phyloP scores from a whole-genome alignment of 2,797 vertebrate species.

The Labeo calbasu region DNA sequence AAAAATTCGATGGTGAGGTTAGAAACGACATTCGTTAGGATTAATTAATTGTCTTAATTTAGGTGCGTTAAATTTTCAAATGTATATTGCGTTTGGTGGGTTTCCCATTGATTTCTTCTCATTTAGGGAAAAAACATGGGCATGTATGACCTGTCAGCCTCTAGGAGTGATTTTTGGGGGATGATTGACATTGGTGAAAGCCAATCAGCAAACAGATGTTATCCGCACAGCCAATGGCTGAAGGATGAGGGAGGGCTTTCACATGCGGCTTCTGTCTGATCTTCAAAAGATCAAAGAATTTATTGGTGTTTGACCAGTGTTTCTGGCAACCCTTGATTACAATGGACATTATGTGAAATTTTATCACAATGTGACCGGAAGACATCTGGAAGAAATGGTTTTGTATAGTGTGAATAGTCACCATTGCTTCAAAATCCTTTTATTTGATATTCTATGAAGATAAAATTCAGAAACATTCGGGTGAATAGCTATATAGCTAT shows the following conservation, averaged over 20 bases:
- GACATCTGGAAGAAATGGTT: neutral
- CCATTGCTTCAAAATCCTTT: neutral
- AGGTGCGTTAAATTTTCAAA: neutral
- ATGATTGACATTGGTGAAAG: slow-evolving; percentile 50
- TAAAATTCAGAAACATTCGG: neutral
- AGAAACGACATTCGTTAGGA: neutral
- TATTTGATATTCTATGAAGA: neutral
- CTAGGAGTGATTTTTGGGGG: slow-evolving; percentile 42
- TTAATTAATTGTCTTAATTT: neutral
- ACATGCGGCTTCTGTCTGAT: slow-evolving; percentile 12
- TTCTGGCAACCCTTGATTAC: slow-evolving; percentile 9
- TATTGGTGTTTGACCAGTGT: slow-evolving; percentile 16
- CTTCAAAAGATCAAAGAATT: slow-evolving; percentile 19
- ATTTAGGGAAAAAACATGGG: slow-evolving; percentile 25
- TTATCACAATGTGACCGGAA: neutral
- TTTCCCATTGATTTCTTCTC: slow-evolving; percentile 14
- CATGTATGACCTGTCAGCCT: slow-evolving; percentile 51
- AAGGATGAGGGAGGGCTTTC: slow-evolving; percentile 57
- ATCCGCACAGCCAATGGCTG: slow-evolving; percentile 57
- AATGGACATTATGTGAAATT: neutral
- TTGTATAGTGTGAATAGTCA: neutral
- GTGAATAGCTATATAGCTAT: neutral
- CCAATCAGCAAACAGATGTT: slow-evolving; percentile 59
- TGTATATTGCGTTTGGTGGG: neutral
- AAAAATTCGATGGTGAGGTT: neutral